Base-by-base conservation (phyloP, 2,113 vertebrate genomes). In the Tragulus kanchil region DNA sequence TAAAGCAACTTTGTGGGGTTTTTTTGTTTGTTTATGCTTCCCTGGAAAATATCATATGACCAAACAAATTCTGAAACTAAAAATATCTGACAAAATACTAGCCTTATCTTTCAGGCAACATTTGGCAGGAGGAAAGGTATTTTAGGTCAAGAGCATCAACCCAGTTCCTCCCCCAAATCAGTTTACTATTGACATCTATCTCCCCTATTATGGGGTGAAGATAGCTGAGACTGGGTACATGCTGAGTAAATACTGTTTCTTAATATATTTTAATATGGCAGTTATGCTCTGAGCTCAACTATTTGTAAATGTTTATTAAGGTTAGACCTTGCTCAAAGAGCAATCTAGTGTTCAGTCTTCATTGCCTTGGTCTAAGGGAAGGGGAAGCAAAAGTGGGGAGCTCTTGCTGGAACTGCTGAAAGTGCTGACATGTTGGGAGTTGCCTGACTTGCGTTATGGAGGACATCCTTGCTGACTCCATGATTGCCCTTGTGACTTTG, bases 1-100 rank as follows among this genome's bases (percentile, higher is more conserved):
- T 79, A 94, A 93, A 83, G 28, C 58, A 67, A 61, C 2, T 91
- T 82, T 75, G 69, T 48, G 9, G 36, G 36, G 36, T 50, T 92
- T 89, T 90, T 91, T 64, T 90, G 42, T 83, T 83, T 88, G 42
- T 28, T 93, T 69, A 50, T 90, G 14, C 48, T 65, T 65, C 56
- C 67, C 36, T 69, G 77, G 69, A 96, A 90, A 96, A 48, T 86
- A 89, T 21, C 15, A 83, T 85, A 71, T 56, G 45, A 83, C 36
- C 58, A 31, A 96, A 92, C 77, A 71, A 69, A 28, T 54, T 92
- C 45, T 62, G 59, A 85, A 65, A 36, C 36, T 85, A 36, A 94
- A 69, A 58, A 59, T 77, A 21, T 94, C 62, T 90, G 67, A 28
- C 36, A 69, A 92, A 89, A 64, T 45, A 17, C 83, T 90, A 65